phyloP scores from a whole-genome alignment of 2,797 vertebrate species.

The Distichodus sexfasciatus region DNA sequence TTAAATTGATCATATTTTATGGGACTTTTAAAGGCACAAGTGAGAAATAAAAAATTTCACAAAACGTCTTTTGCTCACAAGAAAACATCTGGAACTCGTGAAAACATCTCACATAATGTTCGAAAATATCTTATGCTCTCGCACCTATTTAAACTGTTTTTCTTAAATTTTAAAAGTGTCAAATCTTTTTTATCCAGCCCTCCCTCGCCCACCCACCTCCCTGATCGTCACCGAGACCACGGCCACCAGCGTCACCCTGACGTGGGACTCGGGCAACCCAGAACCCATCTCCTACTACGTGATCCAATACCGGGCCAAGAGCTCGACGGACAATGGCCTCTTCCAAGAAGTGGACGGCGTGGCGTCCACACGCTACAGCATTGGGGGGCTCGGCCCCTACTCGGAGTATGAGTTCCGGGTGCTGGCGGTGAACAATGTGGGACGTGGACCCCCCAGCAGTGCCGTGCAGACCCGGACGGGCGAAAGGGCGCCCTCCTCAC shows the following conservation, averaged over 20 bases:
- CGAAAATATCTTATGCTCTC: too few relatives aligned
- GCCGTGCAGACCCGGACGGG: conserved; percentile 86
- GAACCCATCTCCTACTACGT: conserved; percentile 92
- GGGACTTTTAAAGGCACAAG: too few relatives aligned
- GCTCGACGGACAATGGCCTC: conserved; percentile 74
- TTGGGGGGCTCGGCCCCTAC: conserved; percentile 93
- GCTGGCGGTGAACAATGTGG: conserved; percentile 93
- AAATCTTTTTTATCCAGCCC: conserved; percentile 69
- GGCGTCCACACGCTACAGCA: conserved; percentile 94
- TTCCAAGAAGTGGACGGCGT: conserved; percentile 97
- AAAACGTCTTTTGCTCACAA: too few relatives aligned
- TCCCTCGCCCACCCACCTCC: conserved; percentile 87
- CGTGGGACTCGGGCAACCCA: conserved; percentile 94
- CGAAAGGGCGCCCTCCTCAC: conserved; percentile 92
- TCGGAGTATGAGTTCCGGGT: conserved; percentile 90
- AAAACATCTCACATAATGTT: too few relatives aligned
- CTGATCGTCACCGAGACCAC: conserved; percentile 93
- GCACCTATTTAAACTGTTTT: too few relatives aligned
- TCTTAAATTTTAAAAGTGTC: not conserved
- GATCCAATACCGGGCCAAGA: conserved; percentile 88
- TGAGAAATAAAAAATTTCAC: too few relatives aligned
- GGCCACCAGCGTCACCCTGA: conserved; percentile 94
- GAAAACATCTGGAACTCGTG: too few relatives aligned
- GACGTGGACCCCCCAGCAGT: conserved; percentile 84
- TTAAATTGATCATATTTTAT: too few relatives aligned